A percentile compares a stretch with the other conserved stretches of the same genome.
phyloP scores from a whole-genome alignment of 1,140 invertebrate genomes.

The Calephelis nemesis region DNA sequence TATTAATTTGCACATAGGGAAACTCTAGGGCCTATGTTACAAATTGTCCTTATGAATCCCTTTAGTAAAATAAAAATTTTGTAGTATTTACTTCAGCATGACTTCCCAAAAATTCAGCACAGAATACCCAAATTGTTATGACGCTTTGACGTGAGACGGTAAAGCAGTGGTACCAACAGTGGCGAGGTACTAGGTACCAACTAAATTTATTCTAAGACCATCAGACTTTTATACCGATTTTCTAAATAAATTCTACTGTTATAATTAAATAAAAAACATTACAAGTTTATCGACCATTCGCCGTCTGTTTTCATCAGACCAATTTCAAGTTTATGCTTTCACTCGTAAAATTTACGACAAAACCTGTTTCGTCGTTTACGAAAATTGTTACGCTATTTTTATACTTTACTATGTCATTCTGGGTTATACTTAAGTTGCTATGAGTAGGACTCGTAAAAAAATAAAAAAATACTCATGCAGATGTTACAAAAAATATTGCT shows the following conservation, averaged over 20 bases:
- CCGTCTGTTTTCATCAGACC: slow-evolving; percentile 6
- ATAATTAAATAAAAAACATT: neutral
- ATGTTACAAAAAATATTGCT: too few species aligned
- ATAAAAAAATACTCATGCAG: neutral
- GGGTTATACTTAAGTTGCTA: neutral
- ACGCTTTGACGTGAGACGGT: too few species aligned
- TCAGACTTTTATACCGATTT: neutral
- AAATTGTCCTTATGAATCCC: too few species aligned
- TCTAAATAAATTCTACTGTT: neutral
- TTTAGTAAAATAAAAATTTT: too few species aligned
- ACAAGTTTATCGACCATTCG: slow-evolving; percentile 17
- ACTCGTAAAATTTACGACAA: slow-evolving; percentile 19
- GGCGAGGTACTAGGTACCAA: too few species aligned
- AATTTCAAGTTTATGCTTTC: slow-evolving; percentile 16
- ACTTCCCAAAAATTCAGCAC: too few species aligned
- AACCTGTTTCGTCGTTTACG: slow-evolving; percentile 17
- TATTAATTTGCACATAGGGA: too few species aligned
- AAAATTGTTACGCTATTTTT: slow-evolving; percentile 13
- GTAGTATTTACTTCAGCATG: too few species aligned
- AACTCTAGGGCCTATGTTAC: too few species aligned
- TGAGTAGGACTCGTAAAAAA: slow-evolving; percentile 7
- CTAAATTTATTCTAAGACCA: neutral
- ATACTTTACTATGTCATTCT: slow-evolving; percentile 10
- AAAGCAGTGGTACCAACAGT: too few species aligned
- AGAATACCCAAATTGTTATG: too few species aligned